Conservation (phyloP, 2,113 vertebrate species). For the Otis tarda region DNA sequence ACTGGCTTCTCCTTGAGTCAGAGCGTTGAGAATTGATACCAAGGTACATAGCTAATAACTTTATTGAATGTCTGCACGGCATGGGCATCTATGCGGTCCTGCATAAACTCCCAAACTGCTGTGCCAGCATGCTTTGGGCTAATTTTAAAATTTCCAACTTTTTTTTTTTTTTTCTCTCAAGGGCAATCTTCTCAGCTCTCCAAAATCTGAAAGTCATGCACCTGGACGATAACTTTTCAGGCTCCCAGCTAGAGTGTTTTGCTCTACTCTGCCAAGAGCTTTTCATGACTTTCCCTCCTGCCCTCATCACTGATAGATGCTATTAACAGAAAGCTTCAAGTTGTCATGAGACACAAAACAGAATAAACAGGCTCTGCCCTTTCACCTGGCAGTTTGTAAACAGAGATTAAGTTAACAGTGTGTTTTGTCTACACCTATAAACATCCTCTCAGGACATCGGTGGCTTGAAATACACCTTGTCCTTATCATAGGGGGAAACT, state of each 20-base stretch:
- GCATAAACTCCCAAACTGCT: background rate
- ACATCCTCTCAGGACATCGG: background rate
- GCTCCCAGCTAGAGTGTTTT: background rate
- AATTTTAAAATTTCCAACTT: background rate
- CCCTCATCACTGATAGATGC: background rate
- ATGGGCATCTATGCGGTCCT: background rate
- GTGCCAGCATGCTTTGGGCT: background rate
- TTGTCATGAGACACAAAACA: constrained; percentile 17
- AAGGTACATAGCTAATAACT: background rate
- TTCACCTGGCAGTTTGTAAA: constrained; percentile 58
- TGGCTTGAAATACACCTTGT: constrained; percentile 8
- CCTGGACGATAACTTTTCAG: background rate
- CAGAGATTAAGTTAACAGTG: constrained; percentile 45
- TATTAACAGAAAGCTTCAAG: constrained; percentile 1
- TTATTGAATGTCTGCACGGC: background rate
- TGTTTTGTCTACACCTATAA: constrained; percentile 41
- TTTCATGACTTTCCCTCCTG: background rate
- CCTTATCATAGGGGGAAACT: background rate
- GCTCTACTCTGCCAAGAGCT: background rate
- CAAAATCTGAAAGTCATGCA: background rate
- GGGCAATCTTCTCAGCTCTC: background rate
- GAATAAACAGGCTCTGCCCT: constrained; percentile 25
- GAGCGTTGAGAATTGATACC: background rate
- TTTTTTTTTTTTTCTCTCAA: background rate
- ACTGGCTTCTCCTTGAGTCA: background rate